Evolutionary conservation across 1,140 invertebrate species (phyloP).

Genomic region (Antheraea mylitta): DNA sequence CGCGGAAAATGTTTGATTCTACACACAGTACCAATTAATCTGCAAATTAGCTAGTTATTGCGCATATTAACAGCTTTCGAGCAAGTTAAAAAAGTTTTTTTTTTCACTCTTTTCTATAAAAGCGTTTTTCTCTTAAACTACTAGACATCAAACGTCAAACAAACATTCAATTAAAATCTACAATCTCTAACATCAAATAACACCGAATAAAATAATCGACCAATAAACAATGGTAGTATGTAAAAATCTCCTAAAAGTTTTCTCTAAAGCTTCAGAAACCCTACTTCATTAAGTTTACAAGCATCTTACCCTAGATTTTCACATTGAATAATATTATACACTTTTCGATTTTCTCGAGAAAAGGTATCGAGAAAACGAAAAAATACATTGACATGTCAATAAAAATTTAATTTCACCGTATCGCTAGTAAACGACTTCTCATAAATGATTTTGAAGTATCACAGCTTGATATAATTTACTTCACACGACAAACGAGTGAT

Average conservation of each 20-base stretch:
- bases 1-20: no score
- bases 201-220: conserved; percentile 5
- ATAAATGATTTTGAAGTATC: conserved; percentile 42
- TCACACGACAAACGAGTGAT: no score
- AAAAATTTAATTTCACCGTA: no score
- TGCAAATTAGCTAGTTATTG: no score
- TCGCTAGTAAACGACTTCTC: neutral
- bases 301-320: conserved; percentile 15
- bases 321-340: conserved; percentile 18
- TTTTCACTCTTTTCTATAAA: conserved; percentile 50
- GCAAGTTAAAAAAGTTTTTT: neutral
- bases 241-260: conserved; percentile 53
- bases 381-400: neutral
- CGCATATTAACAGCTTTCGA: no score
- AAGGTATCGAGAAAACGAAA: conserved; percentile 48
- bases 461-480: conserved; percentile 32
- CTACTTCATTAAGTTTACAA: conserved; percentile 41
- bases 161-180: conserved; percentile 44
- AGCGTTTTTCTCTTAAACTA: conserved; percentile 64
- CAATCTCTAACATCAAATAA: conserved; percentile 11
- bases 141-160: conserved; percentile 71
- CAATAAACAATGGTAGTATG: conserved; percentile 15
- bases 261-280: conserved; percentile 58
- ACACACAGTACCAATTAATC: no score
- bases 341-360: conserved; percentile 42